Base-by-base conservation (phyloP, 2,113 vertebrate species). In the Muntiacus muntjak region DNA sequence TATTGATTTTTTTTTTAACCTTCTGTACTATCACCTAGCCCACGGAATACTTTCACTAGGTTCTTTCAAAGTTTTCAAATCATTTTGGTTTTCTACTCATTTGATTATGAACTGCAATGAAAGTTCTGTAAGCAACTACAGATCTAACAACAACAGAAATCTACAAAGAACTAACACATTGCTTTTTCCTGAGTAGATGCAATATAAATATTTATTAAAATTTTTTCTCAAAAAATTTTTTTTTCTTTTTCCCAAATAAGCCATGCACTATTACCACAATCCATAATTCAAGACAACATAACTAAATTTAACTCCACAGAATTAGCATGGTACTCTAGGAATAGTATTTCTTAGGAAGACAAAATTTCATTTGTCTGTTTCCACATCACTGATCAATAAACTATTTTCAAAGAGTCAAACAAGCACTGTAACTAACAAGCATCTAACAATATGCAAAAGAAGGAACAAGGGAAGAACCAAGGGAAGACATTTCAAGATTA, bases 241-340 rank as follows among this genome's bases (percentile, higher is more conserved):
- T 62, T 90, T 90, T 50, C n/a, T 96, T 92, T 95, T 62, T n/a
- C 91, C 43, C 28, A 86, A 95, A 88, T 86, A 94, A 95, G 45
- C 54, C 40, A 95, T 33, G 30, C 2, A 79, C 21, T 93, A 54
- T 50, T 91, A 78, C 7, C 43, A 55, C 4, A 60, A 3, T 36
- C 50, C 40, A 71, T 62, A 97, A 91, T 89, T 89, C 23, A 95
- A 92, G 57, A 93, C 6, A 95, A 45, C 13, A 12, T 81, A 95
- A 90, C 45, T 91, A 33, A n/a, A 92, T 85, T 76, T 94, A 95
- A 94, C 58, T 85, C 16, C 30, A 96, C 9, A 90, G 30, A 89
- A 79, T n/a, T 40, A 89, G 10, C 58, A 94, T 21, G 11, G 16
- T 87, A 83, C 6, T 84, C 21, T 85, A 74, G 16, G n/a, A 95